phyloP scores from a whole-genome alignment of 2,113 vertebrate genomes.

The Theristicus caerulescens region DNA sequence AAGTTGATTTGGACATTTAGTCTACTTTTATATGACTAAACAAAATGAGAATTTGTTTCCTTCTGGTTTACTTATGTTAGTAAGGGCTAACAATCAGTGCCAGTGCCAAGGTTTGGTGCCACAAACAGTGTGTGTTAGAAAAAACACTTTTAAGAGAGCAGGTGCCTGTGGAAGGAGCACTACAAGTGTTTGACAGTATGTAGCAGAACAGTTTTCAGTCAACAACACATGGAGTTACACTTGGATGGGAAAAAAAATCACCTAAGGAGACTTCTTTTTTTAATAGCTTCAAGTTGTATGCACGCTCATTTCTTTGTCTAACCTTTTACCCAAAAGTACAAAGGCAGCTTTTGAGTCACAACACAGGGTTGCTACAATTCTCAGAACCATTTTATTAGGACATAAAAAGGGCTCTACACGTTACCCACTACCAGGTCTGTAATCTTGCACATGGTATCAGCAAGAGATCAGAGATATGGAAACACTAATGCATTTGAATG shows the following conservation, averaged over 20 bases:
- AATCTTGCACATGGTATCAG: background rate
- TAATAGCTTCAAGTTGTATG: background rate
- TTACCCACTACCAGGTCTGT: background rate
- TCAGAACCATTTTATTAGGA: background rate
- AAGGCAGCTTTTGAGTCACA: background rate
- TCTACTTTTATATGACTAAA: background rate
- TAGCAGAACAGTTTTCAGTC: background rate
- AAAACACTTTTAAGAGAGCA: background rate
- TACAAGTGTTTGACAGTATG: fast-evolving
- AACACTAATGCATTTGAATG: background rate
- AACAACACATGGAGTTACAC: background rate
- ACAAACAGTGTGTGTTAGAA: background rate
- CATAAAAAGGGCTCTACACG: background rate
- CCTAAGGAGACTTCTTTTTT: background rate
- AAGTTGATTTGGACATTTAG: background rate
- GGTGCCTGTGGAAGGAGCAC: background rate
- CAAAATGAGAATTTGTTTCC: background rate
- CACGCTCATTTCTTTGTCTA: background rate
- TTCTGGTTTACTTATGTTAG: background rate
- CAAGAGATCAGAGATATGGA: background rate
- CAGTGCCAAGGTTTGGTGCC: background rate
- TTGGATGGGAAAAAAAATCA: background rate
- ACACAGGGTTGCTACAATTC: background rate
- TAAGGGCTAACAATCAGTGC: background rate
- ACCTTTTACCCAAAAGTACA: background rate